Conservation (phyloP, 1,140 invertebrate species). For the Sinonovacula constricta region DNA sequence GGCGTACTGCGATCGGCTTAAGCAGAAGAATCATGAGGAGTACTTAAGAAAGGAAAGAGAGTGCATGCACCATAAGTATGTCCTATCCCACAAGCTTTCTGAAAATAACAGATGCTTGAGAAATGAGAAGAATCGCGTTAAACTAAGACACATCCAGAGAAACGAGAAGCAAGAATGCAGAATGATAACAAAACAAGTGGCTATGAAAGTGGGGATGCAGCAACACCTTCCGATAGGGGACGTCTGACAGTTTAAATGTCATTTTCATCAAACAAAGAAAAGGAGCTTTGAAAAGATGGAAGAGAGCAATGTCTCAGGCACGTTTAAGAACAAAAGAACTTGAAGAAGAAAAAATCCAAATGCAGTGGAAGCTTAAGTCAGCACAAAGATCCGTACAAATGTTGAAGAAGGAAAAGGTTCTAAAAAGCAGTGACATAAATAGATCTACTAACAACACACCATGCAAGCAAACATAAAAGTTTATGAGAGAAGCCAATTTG, state of each 20-base stretch:
- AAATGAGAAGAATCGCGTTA: not conserved
- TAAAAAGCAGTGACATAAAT: not conserved
- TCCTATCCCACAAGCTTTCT: slow-evolving; percentile 9
- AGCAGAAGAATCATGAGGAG: slow-evolving; percentile 16
- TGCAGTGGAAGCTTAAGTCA: not conserved
- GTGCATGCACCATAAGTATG: not conserved
- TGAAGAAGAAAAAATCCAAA: slow-evolving; percentile 2
- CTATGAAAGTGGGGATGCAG: slow-evolving; percentile 9
- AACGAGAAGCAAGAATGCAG: not conserved
- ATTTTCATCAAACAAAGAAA: slow-evolving; percentile 19
- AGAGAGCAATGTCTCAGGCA: slow-evolving; percentile 14
- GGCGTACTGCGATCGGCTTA: slow-evolving; percentile 5
- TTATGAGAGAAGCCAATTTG: no score
- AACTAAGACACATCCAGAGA: no score
- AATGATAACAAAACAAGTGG: slow-evolving; percentile 15
- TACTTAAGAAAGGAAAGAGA: slow-evolving; percentile 40
- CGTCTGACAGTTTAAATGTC: not conserved
- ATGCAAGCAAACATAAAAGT: no score
- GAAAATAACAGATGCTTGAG: not conserved
- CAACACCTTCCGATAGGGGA: not conserved
- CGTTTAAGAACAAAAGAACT: not conserved
- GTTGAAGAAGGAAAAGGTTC: not conserved
- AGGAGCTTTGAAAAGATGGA: slow-evolving; percentile 18
- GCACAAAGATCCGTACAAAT: slow-evolving; percentile 10
- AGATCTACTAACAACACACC: no score